Evolutionary conservation across 1,140 invertebrate genomes (phyloP).

Genomic region (Octopus bimaculoides): DNA sequence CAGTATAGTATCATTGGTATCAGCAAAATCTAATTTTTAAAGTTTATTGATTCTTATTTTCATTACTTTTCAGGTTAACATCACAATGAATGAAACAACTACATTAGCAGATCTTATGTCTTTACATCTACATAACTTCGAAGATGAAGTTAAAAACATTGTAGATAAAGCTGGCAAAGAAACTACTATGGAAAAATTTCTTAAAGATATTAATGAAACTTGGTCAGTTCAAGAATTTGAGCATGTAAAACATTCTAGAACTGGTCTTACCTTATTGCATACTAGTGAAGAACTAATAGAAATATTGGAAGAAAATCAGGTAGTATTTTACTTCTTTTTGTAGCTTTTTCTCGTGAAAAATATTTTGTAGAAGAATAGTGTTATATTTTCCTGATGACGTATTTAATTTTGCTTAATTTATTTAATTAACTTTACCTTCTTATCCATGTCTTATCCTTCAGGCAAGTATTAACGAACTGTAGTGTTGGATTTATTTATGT

Average conservation of each 20-base stretch:
- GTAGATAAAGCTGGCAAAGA: slow-evolving; percentile 94
- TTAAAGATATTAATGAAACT: slow-evolving; percentile 79
- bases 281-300: slow-evolving; percentile 91
- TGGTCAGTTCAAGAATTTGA: slow-evolving; percentile 90
- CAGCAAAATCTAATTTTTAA: too few species aligned
- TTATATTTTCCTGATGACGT: too few species aligned
- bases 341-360: too few species aligned
- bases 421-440: too few species aligned
- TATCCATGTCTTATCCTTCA: too few species aligned
- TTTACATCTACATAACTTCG: slow-evolving; percentile 12
- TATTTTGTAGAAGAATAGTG: too few species aligned
- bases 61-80: slow-evolving; percentile 60
- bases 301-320: slow-evolving; percentile 93
- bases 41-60: too few species aligned
- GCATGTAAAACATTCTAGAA: slow-evolving; percentile 78
- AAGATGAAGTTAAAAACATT: slow-evolving; percentile 70
- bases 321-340: slow-evolving; percentile 41
- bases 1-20: too few species aligned
- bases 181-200: slow-evolving; percentile 85
- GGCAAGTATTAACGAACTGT: too few species aligned
- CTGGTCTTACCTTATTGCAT: slow-evolving; percentile 74
- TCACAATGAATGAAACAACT: slow-evolving; percentile 84
- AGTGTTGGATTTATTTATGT: too few species aligned
- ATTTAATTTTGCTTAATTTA: too few species aligned
- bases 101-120: slow-evolving; percentile 72